Evolutionary conservation across 2,888 invertebrate genomes (phyloP), one percentile per base, ranked within the genome.

Genomic region (Agrotis exclamationis): DNA sequence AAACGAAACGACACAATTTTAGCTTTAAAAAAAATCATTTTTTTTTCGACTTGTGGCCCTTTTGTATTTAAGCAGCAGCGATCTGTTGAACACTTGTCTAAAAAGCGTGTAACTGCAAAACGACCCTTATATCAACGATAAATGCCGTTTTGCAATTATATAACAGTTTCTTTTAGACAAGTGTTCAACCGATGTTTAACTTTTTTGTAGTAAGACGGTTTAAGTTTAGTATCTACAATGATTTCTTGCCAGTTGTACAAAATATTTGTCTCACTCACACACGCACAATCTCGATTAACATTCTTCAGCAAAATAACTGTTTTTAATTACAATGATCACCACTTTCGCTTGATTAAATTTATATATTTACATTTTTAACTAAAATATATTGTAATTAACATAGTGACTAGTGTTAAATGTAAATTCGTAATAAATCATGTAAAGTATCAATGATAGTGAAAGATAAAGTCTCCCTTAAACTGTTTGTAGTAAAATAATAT

Each of bases 391-490:
- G 85, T 84, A 75, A 74, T 74, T 79, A 86, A 85, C 86, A 85
- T 87, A 87, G 88, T 91, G 88, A 89, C 89, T 88, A 90, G 87
- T 87, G 86, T 87, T 92, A 90, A 81, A 84, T 85, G 68, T 86
- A 86, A 93, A 93, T 93, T 93, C 92, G 91, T 91, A 89, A 90
- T 84, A 90, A 92, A 91, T 90, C 87, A 88, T 90, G 86, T 85
- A 80, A 85, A 84, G 67, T 82, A 75, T 85, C 76, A 84, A 84
- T 86, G 81, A 86, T 73, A 82, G 81, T 76, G 80, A 85, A 83
- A 72, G 82, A 87, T 83, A 85, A 82, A 84, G 63, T 83, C 72
- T 78, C 70, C 71, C 77, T 80, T 86, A 86, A 84, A 63, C 71
- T 86, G 87, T 78, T 83, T 84, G 88, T 90, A 85, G 77, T 87